Percentiles rank a stretch among this genome's conserved stretches.
Conservation (phyloP, 2,888 invertebrate species). For the Tipula confusa region DNA sequence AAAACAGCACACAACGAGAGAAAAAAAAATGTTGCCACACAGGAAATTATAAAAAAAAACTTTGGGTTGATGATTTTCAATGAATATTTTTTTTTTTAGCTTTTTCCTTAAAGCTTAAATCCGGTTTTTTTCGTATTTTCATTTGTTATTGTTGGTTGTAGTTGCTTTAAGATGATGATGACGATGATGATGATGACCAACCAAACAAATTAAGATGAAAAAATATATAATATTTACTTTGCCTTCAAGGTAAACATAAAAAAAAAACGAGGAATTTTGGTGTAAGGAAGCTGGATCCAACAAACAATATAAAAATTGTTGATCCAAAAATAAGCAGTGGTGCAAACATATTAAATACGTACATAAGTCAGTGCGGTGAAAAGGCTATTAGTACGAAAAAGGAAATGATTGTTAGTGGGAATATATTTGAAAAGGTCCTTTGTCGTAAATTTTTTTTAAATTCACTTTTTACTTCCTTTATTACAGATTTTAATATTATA, state of each 20-base stretch:
- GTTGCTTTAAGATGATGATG: background rate
- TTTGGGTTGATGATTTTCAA: background rate
- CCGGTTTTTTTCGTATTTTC: background rate
- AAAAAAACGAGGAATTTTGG: background rate
- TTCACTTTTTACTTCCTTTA: background rate
- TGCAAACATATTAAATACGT: background rate
- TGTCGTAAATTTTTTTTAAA: background rate
- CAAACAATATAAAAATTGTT: background rate
- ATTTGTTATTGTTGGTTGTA: background rate
- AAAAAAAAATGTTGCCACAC: slow-evolving; percentile 5
- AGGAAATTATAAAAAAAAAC: background rate
- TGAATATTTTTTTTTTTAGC: background rate
- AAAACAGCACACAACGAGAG: too few relatives aligned
- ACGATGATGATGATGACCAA: slow-evolving; percentile 6
- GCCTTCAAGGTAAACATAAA: background rate
- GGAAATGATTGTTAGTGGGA: background rate
- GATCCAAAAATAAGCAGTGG: background rate
- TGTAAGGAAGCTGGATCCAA: background rate
- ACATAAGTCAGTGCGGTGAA: background rate
- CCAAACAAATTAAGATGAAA: background rate
- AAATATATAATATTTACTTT: background rate
- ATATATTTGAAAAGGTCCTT: background rate
- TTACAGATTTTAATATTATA: too few relatives aligned
- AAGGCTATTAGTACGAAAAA: background rate
- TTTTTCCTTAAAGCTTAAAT: background rate